Base-by-base conservation (phyloP, 1,140 invertebrate species). In the Pomacea maculata region DNA sequence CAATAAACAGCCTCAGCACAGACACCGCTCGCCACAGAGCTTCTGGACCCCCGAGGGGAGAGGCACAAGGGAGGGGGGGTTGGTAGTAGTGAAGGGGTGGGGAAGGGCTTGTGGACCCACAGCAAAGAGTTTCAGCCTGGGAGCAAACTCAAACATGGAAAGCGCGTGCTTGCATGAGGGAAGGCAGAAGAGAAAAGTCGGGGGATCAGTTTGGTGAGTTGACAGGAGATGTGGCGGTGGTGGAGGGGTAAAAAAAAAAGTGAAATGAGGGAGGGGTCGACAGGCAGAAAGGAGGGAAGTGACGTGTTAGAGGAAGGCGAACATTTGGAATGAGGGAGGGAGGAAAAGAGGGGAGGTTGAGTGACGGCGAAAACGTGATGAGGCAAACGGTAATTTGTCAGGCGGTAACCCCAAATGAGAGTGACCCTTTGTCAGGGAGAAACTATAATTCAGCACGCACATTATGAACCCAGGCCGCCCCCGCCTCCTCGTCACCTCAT, bases 71-170 rank as follows among this genome's bases (percentile, higher is more conserved):
- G 64, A 19, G 19, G 25, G 25, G 29, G 55, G 63, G 71, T 29
- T 52, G 45, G 19, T 45, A 65, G 29, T 34, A 45, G 63, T 25
- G 29, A n/a, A 52, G 76, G 65, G 67, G 64, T 54, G 21, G 21
- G 71, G 21, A 10, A 19, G 71, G 61, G 21, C n/a, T 67, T 78
- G 76, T 78, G 76, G 76, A 25, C 65, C 19, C 76, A 78, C 67
- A 67, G 76, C 54, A 78, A 78, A 78, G 76, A 70, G 21, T 8
- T 34, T 70, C 54, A 70, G 34, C 67, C 67, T 12, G 67, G 76
- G 52, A 70, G 76, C 76, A 78, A 78, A 78, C 76, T 78, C 76
- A 70, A 78, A 71, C 76, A 78, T 65, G 61, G 76, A 70, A 29
- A 65, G 65, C 76, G 67, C 76, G 67, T 78, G 76, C 76, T 67